phyloP scores from a whole-genome alignment of 2,113 vertebrate genomes.

The Centropus bengalensis region DNA sequence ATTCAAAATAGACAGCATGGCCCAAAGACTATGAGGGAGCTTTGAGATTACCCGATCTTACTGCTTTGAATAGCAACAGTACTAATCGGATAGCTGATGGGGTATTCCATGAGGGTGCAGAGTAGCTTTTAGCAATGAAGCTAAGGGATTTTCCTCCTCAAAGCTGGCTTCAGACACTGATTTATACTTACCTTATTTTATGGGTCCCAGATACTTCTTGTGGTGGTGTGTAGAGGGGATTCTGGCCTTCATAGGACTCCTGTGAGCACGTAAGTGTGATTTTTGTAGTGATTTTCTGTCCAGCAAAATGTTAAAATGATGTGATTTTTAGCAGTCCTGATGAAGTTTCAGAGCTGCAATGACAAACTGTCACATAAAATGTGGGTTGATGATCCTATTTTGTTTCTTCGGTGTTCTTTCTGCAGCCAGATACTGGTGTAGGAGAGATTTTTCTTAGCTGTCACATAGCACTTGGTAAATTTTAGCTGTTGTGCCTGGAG shows the following conservation, averaged over 20 bases:
- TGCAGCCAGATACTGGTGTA: background rate
- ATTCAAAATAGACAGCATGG: background rate
- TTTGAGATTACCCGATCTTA: background rate
- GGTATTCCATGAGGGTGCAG: background rate
- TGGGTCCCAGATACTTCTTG: background rate
- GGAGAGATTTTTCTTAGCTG: background rate
- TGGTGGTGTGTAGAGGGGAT: accelerated
- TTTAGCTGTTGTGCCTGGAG: background rate
- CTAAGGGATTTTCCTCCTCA: background rate
- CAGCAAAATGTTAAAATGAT: background rate
- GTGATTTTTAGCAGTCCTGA: background rate
- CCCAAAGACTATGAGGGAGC: background rate
- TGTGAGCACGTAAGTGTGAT: background rate
- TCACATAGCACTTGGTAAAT: background rate
- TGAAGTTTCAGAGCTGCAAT: background rate
- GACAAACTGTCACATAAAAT: background rate
- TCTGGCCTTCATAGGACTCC: background rate
- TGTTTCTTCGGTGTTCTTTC: background rate
- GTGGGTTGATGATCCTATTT: background rate
- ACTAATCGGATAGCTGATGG: background rate
- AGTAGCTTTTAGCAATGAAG: background rate
- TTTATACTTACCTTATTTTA: background rate
- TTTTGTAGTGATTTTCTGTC: background rate
- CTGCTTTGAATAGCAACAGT: background rate
- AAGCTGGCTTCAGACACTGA: background rate